Base-by-base conservation (phyloP, 2,113 vertebrate species). In the Aplodontia rufa region DNA sequence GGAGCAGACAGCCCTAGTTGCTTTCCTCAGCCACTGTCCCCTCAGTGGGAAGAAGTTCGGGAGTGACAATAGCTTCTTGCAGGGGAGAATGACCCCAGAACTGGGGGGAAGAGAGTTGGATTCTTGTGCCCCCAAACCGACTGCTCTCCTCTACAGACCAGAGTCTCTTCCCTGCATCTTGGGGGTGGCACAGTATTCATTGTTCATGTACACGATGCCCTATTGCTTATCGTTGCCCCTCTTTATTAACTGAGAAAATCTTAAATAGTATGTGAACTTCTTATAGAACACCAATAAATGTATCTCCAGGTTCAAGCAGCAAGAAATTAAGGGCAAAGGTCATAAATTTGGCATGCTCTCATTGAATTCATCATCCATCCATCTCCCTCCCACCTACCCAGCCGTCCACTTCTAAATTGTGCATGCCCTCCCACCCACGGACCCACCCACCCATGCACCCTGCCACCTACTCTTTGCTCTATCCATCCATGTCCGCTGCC, bases 271-370 rank as follows among this genome's bases (percentile, higher is more conserved):
- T 60, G 68, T 30, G 8, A 90, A n/a, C 14, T 88, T 83, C 20
- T 71, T 95, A 40, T 1, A 84, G 66, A 84, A 96, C 82, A 85
- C 85, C 16, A 83, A 30, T 86, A 78, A 60, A 58, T 71, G 30
- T 42, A 4, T 80, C 49, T 89, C 51, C 78, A 40, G 12, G 35
- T 81, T 86, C 51, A 81, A 74, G n/a, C 42, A 96, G 8, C 42
- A 90, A 79, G 53, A 92, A 80, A 66, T 72, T 24, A 83, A 83
- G 30, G 47, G 28, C 19, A 88, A 72, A 40, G n/a, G 22, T 37
- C 22, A 53, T 1, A 83, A 47, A 90, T 1, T 79, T 4, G 26
- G 9, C 2, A 12, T 69, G 9, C 19, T 19, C 2, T 85, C 16
- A 92, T 2, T 66, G 68, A 92, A n/a, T 76, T 40, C 55, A 47